A percentile compares a stretch with the other conserved stretches of the same genome.
Evolutionary conservation across 2,888 invertebrate species (phyloP).

Genomic region (Lacanobia oleracea): DNA sequence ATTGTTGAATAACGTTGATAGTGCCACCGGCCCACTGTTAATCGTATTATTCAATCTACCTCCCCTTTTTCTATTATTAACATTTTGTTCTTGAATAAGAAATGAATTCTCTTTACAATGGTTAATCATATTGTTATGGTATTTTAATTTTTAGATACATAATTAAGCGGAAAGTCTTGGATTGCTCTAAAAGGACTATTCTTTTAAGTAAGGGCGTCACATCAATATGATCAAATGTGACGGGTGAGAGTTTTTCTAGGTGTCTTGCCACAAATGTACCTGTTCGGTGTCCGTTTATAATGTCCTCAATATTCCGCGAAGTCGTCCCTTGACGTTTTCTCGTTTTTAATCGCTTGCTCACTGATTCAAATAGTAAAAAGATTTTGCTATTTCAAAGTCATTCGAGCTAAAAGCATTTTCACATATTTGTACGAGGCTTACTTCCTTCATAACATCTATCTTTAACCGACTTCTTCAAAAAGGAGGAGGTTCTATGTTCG

Average conservation of each 20-base stretch:
- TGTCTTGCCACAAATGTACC: slow-evolving; percentile 1
- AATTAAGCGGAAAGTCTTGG: neutral
- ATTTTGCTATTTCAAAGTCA: no score
- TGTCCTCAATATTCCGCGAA: no score
- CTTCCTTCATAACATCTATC: no score
- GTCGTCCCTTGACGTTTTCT: no score
- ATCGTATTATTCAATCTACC: no score
- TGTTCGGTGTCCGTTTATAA: slow-evolving; percentile 2
- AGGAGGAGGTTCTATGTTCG: no score
- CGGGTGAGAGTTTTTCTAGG: neutral
- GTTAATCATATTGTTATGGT: neutral
- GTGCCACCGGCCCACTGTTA: neutral
- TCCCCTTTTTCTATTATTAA: neutral
- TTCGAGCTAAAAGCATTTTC: no score
- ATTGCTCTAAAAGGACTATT: no score
- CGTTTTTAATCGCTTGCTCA: no score
- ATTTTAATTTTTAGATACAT: slow-evolving; percentile 1
- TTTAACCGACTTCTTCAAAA: no score
- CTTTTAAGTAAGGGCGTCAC: neutral
- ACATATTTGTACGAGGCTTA: no score
- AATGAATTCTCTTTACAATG: neutral
- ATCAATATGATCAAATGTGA: neutral
- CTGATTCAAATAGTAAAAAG: no score
- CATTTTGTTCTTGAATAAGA: slow-evolving; percentile 3
- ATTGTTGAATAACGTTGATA: neutral